Percentiles rank a stretch among this genome's conserved stretches.
Conservation (phyloP, 2,888 invertebrate genomes). For the Girardia tigrina region DNA sequence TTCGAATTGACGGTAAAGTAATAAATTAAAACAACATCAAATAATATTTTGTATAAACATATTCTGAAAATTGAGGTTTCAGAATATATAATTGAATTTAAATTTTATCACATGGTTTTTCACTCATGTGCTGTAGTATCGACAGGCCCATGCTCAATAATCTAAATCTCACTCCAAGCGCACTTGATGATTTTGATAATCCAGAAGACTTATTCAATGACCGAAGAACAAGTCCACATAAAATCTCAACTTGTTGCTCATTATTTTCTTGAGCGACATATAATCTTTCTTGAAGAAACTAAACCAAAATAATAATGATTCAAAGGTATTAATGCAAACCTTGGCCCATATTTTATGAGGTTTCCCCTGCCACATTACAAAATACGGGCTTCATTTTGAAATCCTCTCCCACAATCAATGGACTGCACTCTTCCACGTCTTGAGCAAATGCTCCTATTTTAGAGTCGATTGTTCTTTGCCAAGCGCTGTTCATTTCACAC, state of each 20-base stretch:
- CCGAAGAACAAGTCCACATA: slow-evolving; percentile 73
- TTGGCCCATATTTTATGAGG: slow-evolving; percentile 87
- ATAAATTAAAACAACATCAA: no score
- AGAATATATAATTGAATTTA: no score
- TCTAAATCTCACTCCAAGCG: slow-evolving; percentile 77
- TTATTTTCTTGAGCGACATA: slow-evolving; percentile 93
- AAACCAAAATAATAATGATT: not conserved
- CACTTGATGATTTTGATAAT: slow-evolving; percentile 56
- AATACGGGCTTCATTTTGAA: slow-evolving; percentile 65
- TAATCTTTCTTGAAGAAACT: slow-evolving; percentile 59
- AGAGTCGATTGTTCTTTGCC: slow-evolving; percentile 66
- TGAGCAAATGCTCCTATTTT: slow-evolving; percentile 73
- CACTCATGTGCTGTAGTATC: slow-evolving; percentile 69
- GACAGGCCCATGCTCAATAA: slow-evolving; percentile 77
- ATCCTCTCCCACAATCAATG: slow-evolving; percentile 72
- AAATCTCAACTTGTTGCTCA: slow-evolving; percentile 85
- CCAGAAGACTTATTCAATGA: slow-evolving; percentile 75
- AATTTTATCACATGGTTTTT: no score
- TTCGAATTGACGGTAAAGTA: no score
- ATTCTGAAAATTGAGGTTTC: no score
- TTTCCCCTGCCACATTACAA: slow-evolving; percentile 68
- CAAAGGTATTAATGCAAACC: slow-evolving; percentile 45
- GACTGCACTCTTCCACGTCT: slow-evolving; percentile 60
- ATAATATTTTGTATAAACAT: no score
- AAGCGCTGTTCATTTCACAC: slow-evolving; percentile 80